A percentile compares a stretch with the other conserved stretches of the same genome.
Evolutionary conservation across 2,113 vertebrate genomes (phyloP).

Genomic region (Tachycineta bicolor): DNA sequence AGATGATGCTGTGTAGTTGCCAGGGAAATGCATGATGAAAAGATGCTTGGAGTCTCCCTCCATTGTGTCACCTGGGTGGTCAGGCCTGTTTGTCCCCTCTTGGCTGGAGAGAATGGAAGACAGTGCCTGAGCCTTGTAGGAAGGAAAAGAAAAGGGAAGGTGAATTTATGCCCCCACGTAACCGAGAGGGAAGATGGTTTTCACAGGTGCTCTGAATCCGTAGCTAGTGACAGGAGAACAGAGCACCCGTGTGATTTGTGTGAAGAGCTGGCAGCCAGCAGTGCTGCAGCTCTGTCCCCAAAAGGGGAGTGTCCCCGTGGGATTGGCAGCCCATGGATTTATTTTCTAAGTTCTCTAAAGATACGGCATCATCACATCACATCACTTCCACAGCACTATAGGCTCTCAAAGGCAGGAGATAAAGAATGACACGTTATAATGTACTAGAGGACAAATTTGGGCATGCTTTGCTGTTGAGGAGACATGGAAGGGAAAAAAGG

Average conservation of each 20-base stretch:
- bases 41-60: background rate
- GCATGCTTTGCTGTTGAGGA: background rate
- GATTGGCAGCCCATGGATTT: background rate
- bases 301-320: background rate
- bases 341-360: background rate
- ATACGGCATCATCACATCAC: rapidly evolving
- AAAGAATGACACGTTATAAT: background rate
- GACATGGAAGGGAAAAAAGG: background rate
- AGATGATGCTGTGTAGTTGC: rapidly evolving
- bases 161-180: background rate
- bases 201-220: background rate
- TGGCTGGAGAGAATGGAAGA: background rate
- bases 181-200: background rate
- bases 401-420: background rate
- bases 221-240: background rate
- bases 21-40: background rate
- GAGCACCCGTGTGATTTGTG: background rate
- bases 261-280: background rate
- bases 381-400: background rate
- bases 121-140: background rate
- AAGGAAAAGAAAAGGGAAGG: background rate
- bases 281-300: background rate
- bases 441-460: background rate
- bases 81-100: background rate
- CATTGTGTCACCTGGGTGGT: background rate